Evolutionary conservation across 2,888 invertebrate genomes (phyloP), one percentile per base, ranked within the genome.

Genomic region (Ramazzottius varieornatus): DNA sequence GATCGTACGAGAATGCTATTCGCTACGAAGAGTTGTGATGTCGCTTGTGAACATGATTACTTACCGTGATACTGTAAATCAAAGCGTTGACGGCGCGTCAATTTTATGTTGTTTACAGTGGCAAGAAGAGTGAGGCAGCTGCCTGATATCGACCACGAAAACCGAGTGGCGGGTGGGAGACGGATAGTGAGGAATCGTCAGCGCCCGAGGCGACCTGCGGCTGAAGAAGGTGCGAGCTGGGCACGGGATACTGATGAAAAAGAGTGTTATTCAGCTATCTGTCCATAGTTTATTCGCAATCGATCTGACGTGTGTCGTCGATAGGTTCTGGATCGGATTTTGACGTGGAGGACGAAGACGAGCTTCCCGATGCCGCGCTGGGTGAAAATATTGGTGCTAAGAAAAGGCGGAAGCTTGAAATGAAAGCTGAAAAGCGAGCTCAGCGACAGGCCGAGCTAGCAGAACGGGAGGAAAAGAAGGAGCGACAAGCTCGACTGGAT

Each of bases 391-490:
- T 80, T 63, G 94, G 94, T 13, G 86, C 90, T 0, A 96, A 94
- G 77, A 96, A 94, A 78, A 80, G 87, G 33, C 88, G 88, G 0
- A 96, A 96, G 75, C 75, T 94, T 54, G 91, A 92, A 78, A 89
- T 89, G 0, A 96, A 96, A 75, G 84, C 86, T 69, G 91, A 87
- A 73, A 89, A 84, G 75, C 86, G 84, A 73, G 82, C 83, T 65
- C 84, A 83, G 68, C 81, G 87, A 70, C 93, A 90, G 75, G 84
- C 82, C 29, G 86, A 86, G 71, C 82, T 86, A 69, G 81, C 83
- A 67, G 80, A 84, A 67, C 80, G 89, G 40, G 86, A 86, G 71
- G 85, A 89, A 65, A 84, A 82, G 68, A 88, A 87, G 73, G 84
- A 83, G 71, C 81, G 82, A 67, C 86, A 88, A 67, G 84, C 84